Evolutionary conservation across 2,888 invertebrate species (phyloP).

Genomic region (Drosophila macrospina): DNA sequence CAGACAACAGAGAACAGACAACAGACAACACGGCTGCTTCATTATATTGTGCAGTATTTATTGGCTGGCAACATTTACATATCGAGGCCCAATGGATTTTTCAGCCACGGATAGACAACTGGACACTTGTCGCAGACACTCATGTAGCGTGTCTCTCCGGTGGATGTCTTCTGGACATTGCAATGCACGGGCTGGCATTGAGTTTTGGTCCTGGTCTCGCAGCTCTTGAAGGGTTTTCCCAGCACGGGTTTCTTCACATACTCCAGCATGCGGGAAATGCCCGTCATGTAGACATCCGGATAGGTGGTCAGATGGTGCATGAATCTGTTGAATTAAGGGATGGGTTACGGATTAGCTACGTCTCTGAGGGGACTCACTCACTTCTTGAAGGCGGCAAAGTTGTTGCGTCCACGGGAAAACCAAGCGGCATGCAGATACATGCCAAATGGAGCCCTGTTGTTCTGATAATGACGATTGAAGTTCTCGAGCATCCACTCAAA

Average conservation of each 20-base stretch:
- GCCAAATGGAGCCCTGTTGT: conserved; percentile 89
- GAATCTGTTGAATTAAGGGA: conserved; percentile 84
- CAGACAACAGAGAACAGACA: not conserved
- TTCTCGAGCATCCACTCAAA: conserved; percentile 87
- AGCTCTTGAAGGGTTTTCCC: conserved; percentile 80
- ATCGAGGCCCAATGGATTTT: conserved; percentile 86
- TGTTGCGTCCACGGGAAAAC: conserved; percentile 86
- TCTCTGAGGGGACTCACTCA: conserved; percentile 35
- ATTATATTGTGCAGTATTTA: conserved; percentile 60
- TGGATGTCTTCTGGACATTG: conserved; percentile 74
- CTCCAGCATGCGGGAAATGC: conserved; percentile 78
- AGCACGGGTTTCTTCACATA: conserved; percentile 80
- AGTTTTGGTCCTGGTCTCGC: conserved; percentile 69
- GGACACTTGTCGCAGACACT: conserved; percentile 86
- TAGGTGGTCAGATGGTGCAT: conserved; percentile 86
- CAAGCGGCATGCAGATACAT: conserved; percentile 89
- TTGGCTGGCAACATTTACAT: conserved; percentile 50
- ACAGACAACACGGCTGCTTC: conserved; percentile 19
- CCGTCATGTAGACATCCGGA: conserved; percentile 88
- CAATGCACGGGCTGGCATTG: conserved; percentile 78
- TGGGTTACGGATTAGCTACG: not conserved
- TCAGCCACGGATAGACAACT: conserved; percentile 86
- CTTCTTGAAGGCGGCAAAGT: conserved; percentile 86
- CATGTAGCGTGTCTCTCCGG: conserved; percentile 85
- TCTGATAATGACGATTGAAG: conserved; percentile 88